Base-by-base conservation (phyloP, 2,113 vertebrate genomes). In the Pelecanoides urinatrix region DNA sequence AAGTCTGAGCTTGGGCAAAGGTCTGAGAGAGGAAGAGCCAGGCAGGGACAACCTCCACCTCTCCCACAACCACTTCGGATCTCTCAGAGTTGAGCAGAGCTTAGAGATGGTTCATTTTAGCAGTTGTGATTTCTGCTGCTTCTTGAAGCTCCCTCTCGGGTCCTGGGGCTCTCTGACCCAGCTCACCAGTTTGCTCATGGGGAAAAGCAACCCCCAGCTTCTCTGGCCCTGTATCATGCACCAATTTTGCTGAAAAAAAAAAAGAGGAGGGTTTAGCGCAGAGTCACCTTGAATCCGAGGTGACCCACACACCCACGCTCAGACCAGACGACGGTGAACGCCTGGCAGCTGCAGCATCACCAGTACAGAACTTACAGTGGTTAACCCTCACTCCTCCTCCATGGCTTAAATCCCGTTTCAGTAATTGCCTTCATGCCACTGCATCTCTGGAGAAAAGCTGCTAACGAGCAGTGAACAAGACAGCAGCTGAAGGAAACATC, bases 201-300 rank as follows among this genome's bases (percentile, higher is more conserved):
- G 27, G 7, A 47, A 22, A 10, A 55, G 14, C 17, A 45, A 13
- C 8, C 40, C 38, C 27, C 34, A 14, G 34, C 34, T 13, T 74
- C 34, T 49, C 49, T 30, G 14, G 25, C 32, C 56, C 45, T 2
- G 1, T 2, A 17, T 7, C 47, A 45, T 0, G 3, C 59, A 53
- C 20, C 29, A 4, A 11, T 21, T 32, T 16, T 32, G 34, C 40
- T 34, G 49, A 22, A 63, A 85, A 73, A 55, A n/a, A n/a, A n/a
- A n/a, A n/a, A n/a, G 49, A 63, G 49, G 21, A 11, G 70, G 27
- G 22, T 38, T 56, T 20, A 73, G 59, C 8, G 2, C 19, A 17
- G 40, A 7, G 45, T 52, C 67, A 53, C 47, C 34, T 20, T 11
- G 49, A 55, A 45, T 11, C 27, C 11, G 0, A 38, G 40, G 17